Conservation (phyloP, 2,888 invertebrate species). For the Synergus itoensis region DNA sequence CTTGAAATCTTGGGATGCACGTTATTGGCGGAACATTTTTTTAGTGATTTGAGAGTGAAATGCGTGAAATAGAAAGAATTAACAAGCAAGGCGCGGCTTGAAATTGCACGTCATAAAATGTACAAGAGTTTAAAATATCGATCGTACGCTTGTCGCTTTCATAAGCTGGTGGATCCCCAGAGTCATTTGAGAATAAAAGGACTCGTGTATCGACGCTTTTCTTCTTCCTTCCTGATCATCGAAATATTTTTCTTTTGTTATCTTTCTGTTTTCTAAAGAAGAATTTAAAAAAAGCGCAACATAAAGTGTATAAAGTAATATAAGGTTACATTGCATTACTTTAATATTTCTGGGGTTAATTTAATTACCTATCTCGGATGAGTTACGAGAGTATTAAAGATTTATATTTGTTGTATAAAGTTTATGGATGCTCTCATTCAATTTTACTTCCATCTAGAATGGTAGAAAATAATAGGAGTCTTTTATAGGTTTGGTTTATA, state of each 20-base stretch:
- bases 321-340: neutral
- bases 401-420: neutral
- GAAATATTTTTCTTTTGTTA: neutral
- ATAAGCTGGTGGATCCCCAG: conserved; percentile 9
- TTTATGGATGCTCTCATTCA: neutral
- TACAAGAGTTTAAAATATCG: conserved; percentile 36
- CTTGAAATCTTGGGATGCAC: neutral
- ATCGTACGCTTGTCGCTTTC: conserved; percentile 18
- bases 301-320: too few relatives aligned
- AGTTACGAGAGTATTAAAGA: neutral
- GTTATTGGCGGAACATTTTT: neutral
- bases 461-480: too few relatives aligned
- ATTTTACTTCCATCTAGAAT: neutral
- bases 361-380: neutral
- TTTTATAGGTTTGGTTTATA: too few relatives aligned
- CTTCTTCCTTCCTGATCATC: conserved; percentile 18
- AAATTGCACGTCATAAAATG: conserved; percentile 26
- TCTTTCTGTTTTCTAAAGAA: neutral
- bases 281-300: neutral
- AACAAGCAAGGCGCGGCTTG: conserved; percentile 26
- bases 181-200: conserved; percentile 12
- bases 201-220: conserved; percentile 20
- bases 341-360: neutral
- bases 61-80: conserved; percentile 25
- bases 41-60: neutral